Evolutionary conservation across 2,888 invertebrate species (phyloP).

Genomic region (Odiellus spinosus): DNA sequence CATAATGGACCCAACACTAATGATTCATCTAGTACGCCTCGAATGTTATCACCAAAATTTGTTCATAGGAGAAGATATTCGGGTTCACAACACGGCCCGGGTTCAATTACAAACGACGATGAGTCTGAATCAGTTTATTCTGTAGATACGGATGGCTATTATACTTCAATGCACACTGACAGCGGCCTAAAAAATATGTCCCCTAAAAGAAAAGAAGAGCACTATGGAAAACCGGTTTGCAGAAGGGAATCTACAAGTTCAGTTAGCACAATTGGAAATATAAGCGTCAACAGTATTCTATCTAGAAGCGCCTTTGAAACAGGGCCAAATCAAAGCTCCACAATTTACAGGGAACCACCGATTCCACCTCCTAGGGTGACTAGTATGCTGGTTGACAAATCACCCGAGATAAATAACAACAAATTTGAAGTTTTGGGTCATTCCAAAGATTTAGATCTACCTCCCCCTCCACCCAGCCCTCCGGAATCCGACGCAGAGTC

Average conservation of each 20-base stretch:
- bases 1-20: slow-evolving; percentile 3
- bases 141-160: slow-evolving; percentile 93
- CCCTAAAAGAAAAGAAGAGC: slow-evolving; percentile 1
- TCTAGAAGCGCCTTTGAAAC: slow-evolving; percentile 18
- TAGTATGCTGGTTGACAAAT: slow-evolving; percentile 6
- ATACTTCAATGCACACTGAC: slow-evolving; percentile 93
- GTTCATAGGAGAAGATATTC: background rate
- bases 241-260: slow-evolving; percentile 16
- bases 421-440: background rate
- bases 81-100: background rate
- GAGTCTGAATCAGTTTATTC: slow-evolving; percentile 84
- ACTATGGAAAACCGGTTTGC: slow-evolving; percentile 4
- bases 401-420: background rate
- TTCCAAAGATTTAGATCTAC: slow-evolving; percentile 3
- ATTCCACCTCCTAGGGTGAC: slow-evolving; percentile 20
- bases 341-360: slow-evolving; percentile 8
- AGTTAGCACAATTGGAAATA: slow-evolving; percentile 16
- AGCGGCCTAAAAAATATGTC: slow-evolving; percentile 47
- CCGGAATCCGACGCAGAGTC: slow-evolving; percentile 14
- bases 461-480: slow-evolving; percentile 11
- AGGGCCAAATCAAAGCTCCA: slow-evolving; percentile 14
- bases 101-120: slow-evolving; percentile 38
- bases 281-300: slow-evolving; percentile 19
- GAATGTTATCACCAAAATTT: slow-evolving; percentile 10
- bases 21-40: slow-evolving; percentile 12